These are phyloP conservation scores for Drosophila melanica DNA, from an alignment of 1,140 invertebrate species.

Conservation along the genomic window DNA sequence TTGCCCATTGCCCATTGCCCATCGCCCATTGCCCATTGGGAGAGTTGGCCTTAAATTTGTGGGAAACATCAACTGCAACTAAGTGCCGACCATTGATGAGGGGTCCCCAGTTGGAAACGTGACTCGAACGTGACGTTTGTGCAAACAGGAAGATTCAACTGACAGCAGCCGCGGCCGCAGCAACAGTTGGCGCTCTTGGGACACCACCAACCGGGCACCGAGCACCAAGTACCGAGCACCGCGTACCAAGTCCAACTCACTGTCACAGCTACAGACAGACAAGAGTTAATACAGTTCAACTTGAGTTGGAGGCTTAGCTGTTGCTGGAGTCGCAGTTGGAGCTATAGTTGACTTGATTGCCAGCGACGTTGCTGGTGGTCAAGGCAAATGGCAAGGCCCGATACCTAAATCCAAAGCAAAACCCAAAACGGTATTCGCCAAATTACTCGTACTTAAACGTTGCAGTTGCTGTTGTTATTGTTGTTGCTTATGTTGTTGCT, in stretches of 20 bases:
- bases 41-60: slow-evolving; percentile 73
- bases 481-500: slow-evolving; percentile 18
- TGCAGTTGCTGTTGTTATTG: slow-evolving; percentile 1
- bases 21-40: slow-evolving; percentile 33
- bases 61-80: slow-evolving; percentile 77
- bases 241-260: slow-evolving; percentile 32
- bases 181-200: slow-evolving; percentile 58
- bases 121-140: slow-evolving; percentile 81
- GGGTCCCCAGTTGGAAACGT: slow-evolving; percentile 72
- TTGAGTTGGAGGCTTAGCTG: slow-evolving; percentile 29
- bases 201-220: slow-evolving; percentile 18
- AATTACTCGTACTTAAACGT: slow-evolving; percentile 69
- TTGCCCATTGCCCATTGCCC: slow-evolving; percentile 21
- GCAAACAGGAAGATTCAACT: slow-evolving; percentile 81
- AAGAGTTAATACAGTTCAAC: slow-evolving; percentile 81
- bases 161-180: slow-evolving; percentile 50
- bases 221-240: background rate
- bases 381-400: slow-evolving; percentile 53
- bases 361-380: slow-evolving; percentile 67
- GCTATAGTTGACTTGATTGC: slow-evolving; percentile 72
- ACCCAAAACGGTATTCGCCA: slow-evolving; percentile 71
- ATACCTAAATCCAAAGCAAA: slow-evolving; percentile 35
- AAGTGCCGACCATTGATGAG: slow-evolving; percentile 59
- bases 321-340: slow-evolving; percentile 9
- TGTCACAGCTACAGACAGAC: slow-evolving; percentile 58